Percentiles rank a stretch among this genome's conserved stretches.
Conservation (phyloP, 2,888 invertebrate genomes). For the Galeruca laticollis region DNA sequence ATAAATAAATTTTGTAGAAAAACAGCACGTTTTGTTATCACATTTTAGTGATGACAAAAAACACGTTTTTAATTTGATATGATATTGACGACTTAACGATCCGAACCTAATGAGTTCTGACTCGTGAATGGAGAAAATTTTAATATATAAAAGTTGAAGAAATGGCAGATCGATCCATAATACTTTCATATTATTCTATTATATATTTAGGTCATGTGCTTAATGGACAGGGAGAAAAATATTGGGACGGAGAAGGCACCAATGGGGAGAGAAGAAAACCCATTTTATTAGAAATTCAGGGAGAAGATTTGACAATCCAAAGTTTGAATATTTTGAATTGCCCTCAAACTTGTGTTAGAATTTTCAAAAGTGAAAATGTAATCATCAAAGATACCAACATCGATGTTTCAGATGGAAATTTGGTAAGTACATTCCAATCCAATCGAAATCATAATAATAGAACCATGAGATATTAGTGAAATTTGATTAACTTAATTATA, state of each 20-base stretch:
- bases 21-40: too few relatives aligned
- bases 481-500: background rate
- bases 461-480: background rate
- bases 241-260: conserved; percentile 24
- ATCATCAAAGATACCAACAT: background rate
- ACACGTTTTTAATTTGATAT: too few relatives aligned
- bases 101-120: too few relatives aligned
- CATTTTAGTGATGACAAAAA: too few relatives aligned
- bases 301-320: background rate
- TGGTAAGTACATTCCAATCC: conserved; percentile 2
- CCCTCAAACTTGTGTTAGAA: conserved; percentile 19
- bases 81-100: too few relatives aligned
- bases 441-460: background rate
- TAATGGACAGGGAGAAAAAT: conserved; percentile 17
- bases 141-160: too few relatives aligned
- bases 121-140: too few relatives aligned
- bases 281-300: conserved; percentile 11
- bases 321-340: conserved; percentile 10
- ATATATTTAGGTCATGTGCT: conserved; percentile 8
- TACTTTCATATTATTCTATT: too few relatives aligned
- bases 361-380: conserved; percentile 2
- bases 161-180: too few relatives aligned
- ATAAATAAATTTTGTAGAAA: too few relatives aligned
- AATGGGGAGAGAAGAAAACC: conserved; percentile 16
- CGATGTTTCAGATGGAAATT: conserved; percentile 13